These are phyloP conservation scores for Lanius ludovicianus DNA, from an alignment of 2,113 vertebrate genomes.

Conservation along the genomic window DNA sequence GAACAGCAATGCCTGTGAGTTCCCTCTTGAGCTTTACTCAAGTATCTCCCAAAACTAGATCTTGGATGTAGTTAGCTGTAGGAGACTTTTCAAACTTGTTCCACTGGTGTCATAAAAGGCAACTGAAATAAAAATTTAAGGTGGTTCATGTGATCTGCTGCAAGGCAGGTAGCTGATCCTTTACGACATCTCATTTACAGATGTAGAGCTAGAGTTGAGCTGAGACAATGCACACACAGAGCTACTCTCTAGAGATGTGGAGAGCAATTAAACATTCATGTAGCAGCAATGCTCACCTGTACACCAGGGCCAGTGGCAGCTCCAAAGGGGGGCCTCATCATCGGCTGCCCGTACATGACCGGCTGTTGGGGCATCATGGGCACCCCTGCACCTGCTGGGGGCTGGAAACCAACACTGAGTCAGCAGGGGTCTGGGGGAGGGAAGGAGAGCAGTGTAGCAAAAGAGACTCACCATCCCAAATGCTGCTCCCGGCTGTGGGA, in stretches of 20 bases:
- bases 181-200: neutral
- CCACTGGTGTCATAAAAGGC: neutral
- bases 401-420: conserved; percentile 62
- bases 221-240: neutral
- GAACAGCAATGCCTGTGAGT: neutral
- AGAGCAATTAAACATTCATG: accelerated
- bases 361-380: conserved; percentile 91
- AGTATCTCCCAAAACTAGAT: neutral
- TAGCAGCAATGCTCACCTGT: conserved; percentile 68
- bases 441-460: neutral
- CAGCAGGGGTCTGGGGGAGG: neutral
- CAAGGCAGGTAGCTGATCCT: neutral
- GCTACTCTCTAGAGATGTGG: neutral
- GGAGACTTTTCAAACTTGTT: neutral
- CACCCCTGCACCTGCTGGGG: conserved; percentile 83
- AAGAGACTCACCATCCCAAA: conserved; percentile 88
- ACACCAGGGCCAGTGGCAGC: conserved; percentile 82
- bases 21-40: neutral
- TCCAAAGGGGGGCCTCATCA: conserved; percentile 93
- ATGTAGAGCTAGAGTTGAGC: neutral
- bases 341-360: conserved; percentile 93
- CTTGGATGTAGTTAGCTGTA: neutral
- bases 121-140: neutral
- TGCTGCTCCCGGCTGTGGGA: conserved; percentile 81
- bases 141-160: neutral